A percentile compares a stretch with the other conserved stretches of the same genome.
phyloP scores from a whole-genome alignment of 2,797 vertebrate species.

The Garrulus glandarius region DNA sequence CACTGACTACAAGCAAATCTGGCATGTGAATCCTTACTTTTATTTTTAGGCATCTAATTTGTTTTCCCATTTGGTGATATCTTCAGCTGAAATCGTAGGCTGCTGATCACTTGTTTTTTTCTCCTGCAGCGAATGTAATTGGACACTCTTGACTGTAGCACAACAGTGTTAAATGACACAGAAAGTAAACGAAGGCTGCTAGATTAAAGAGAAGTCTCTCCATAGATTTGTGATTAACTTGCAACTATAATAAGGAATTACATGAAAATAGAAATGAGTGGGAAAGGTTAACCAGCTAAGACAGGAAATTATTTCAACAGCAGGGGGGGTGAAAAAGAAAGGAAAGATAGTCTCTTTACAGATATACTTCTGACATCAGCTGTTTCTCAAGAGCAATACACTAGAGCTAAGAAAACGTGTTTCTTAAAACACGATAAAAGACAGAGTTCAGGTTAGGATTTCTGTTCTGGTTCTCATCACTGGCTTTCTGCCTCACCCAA shows the following conservation, averaged over 20 bases:
- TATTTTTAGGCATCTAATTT: slow-evolving; percentile 76
- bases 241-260: slow-evolving; percentile 69
- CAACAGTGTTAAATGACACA: slow-evolving; percentile 38
- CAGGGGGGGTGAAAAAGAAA: not conserved
- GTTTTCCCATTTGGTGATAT: slow-evolving; percentile 64
- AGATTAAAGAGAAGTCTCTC: slow-evolving; percentile 66
- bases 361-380: slow-evolving; percentile 5
- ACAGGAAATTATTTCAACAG: slow-evolving; percentile 49
- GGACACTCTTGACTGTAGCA: slow-evolving; percentile 51
- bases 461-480: not conserved
- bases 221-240: slow-evolving; percentile 74
- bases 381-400: slow-evolving; percentile 55
- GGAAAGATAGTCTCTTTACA: not conserved
- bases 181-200: slow-evolving; percentile 52
- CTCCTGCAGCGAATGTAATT: slow-evolving; percentile 70
- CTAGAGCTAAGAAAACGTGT: not conserved
- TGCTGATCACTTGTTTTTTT: slow-evolving; percentile 64
- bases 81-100: slow-evolving; percentile 63
- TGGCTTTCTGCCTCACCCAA: not conserved
- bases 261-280: slow-evolving; percentile 68
- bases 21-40: slow-evolving; percentile 69
- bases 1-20: slow-evolving; percentile 60
- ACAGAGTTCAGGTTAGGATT: not conserved
- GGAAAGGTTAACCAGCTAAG: slow-evolving; percentile 71
- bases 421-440: not conserved